Percentiles rank a stretch among this genome's conserved stretches.
Conservation (phyloP, 1,140 invertebrate species). For the Microplitis demolitor region DNA sequence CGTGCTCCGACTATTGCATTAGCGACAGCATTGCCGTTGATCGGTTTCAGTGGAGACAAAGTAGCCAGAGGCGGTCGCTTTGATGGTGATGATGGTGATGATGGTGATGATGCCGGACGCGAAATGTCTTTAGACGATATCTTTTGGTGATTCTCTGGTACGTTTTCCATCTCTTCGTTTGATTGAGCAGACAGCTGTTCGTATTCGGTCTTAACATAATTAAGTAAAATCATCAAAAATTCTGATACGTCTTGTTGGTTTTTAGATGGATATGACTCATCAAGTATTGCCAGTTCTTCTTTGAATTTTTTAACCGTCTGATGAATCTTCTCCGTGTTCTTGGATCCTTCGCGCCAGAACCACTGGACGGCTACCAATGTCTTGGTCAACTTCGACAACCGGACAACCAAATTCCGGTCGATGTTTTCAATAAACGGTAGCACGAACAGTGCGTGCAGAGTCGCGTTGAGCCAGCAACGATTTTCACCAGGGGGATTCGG, state of each 20-base stretch:
- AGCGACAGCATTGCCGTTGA: background rate
- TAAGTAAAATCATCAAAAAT: constrained; percentile 52
- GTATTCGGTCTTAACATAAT: constrained; percentile 46
- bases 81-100: constrained; percentile 21
- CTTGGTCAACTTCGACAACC: constrained; percentile 40
- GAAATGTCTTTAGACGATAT: constrained; percentile 23
- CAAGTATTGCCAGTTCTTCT: constrained; percentile 41
- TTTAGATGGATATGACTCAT: constrained; percentile 47
- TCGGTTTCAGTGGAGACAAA: constrained; percentile 28
- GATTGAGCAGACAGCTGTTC: constrained; percentile 29
- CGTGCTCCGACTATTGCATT: background rate
- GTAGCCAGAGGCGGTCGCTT: constrained; percentile 38
- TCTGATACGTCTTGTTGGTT: constrained; percentile 54
- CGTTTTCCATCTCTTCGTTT: constrained; percentile 39
- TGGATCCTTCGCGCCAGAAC: constrained; percentile 41
- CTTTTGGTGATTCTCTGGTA: constrained; percentile 36
- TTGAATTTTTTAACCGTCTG: constrained; percentile 46
- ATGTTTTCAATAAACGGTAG: constrained; percentile 44
- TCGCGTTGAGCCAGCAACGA: constrained; percentile 51
- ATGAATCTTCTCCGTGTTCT: constrained; percentile 36
- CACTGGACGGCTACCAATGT: constrained; percentile 38
- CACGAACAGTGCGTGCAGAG: constrained; percentile 47
- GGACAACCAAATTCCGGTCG: constrained; percentile 25
- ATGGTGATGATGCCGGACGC: constrained; percentile 21
- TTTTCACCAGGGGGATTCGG: constrained; percentile 53